Evolutionary conservation across 2,113 vertebrate genomes (phyloP), one percentile per base, ranked within the genome.

Genomic region (Mellivora capensis): DNA sequence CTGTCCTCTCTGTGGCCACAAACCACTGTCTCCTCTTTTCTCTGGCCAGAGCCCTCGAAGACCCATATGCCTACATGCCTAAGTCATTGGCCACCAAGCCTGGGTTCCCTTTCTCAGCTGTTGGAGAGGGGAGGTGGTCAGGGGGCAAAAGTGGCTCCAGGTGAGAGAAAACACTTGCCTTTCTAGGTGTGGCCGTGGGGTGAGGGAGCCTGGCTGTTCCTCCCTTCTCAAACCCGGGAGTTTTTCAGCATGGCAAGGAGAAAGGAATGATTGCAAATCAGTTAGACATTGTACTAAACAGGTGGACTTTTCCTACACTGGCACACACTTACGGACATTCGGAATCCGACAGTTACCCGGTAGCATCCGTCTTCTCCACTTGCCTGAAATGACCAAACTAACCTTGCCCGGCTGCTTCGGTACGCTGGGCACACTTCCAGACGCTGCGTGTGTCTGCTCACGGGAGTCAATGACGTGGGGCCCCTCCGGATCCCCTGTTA

Each of bases 241-340:
- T 29, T 72, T 37, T n/a, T 31, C 44, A 59, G 57, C 15, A 18
- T 39, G 39, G 44, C 4, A 39, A 31, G 31, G 47, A 31, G 29
- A 47, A 44, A 14, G 25, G 18, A 69, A 34, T 1, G 20, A 27
- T 3, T 4, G 18, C 71, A 25, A 37, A 14, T 34, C 61, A 39
- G 34, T 10, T 39, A 31, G 67, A 47, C 27, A 3, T 2, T 0
- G 27, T 29, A 4, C n/a, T 1, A 3, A 37, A 2, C 39, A 31
- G 47, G 44, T 7, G 34, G 42, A 37, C 52, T 34, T 21, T 21
- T 74, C 31, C 87, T 7, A 0, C 61, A n/a, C 44, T 17, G 87
- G 57, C 5, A 27, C 1, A 3, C 8, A 1, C 3, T 42, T 4
- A 8, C 4, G 2, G 54, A 79, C 2, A 2, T 74, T 74, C 5